Evolutionary conservation across 2,797 vertebrate genomes (phyloP).

Genomic region (Saguinus oedipus): DNA sequence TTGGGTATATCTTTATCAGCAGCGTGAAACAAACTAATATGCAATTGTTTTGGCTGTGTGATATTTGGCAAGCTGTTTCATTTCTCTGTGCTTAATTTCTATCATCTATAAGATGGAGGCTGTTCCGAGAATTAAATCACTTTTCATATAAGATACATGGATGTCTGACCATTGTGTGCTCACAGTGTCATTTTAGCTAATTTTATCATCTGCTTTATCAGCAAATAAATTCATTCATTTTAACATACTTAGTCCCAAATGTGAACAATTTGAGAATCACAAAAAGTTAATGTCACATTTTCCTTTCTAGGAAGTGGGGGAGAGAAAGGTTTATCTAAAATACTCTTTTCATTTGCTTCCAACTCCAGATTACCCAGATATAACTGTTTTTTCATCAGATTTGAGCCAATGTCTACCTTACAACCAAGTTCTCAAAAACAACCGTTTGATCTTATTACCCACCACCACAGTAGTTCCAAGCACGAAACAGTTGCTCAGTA

Average conservation of each 20-base stretch:
- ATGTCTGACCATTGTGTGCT: background rate
- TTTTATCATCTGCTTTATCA: background rate
- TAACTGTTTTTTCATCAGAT: background rate
- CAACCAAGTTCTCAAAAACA: background rate
- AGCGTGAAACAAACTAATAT: too few species aligned
- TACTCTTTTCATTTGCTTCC: background rate
- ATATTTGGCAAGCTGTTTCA: background rate
- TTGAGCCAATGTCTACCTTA: background rate
- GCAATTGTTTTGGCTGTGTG: background rate
- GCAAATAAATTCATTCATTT: background rate
- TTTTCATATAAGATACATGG: background rate
- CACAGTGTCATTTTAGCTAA: background rate
- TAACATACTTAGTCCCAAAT: background rate
- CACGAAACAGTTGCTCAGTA: background rate
- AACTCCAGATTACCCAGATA: background rate
- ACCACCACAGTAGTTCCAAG: background rate
- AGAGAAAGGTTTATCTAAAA: background rate
- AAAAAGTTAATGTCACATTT: background rate
- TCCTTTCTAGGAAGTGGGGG: background rate
- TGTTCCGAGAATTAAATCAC: background rate
- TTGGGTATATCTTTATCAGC: background rate
- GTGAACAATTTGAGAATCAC: background rate
- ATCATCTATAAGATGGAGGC: background rate
- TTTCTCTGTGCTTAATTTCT: background rate
- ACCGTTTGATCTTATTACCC: background rate